phyloP scores from a whole-genome alignment of 2,888 invertebrate genomes.

The Stratiomys singularior region DNA sequence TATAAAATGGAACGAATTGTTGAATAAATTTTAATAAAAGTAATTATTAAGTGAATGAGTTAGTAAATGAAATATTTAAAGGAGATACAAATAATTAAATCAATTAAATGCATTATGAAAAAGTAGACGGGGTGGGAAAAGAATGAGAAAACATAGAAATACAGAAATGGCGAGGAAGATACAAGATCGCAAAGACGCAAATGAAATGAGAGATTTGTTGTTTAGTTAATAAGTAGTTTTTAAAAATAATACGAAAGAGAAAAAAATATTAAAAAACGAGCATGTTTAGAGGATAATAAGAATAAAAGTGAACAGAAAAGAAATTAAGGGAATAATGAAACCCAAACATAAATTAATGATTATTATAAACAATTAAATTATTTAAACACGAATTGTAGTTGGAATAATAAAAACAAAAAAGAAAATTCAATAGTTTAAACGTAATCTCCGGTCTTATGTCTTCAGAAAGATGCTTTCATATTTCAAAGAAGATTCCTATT shows the following conservation, averaged over 20 bases:
- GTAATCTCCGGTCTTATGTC: too few species aligned
- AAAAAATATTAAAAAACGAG: slow-evolving; percentile 21
- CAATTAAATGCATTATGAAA: slow-evolving; percentile 24
- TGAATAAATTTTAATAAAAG: slow-evolving; percentile 37
- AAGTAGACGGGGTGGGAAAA: background rate
- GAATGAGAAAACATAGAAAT: slow-evolving; percentile 4
- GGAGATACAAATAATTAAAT: slow-evolving; percentile 23
- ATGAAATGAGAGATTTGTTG: slow-evolving; percentile 41
- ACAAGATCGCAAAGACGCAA: background rate
- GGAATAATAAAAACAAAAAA: slow-evolving; percentile 24
- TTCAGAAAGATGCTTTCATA: too few species aligned
- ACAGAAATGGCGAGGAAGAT: background rate
- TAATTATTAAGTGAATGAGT: background rate
- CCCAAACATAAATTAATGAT: slow-evolving; percentile 29
- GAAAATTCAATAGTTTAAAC: slow-evolving; percentile 29
- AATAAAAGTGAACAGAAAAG: background rate
- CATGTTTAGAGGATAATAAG: background rate
- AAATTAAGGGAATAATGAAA: background rate
- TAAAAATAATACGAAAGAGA: slow-evolving; percentile 7
- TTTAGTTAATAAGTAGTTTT: slow-evolving; percentile 48
- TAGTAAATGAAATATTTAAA: slow-evolving; percentile 3
- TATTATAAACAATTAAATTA: slow-evolving; percentile 33
- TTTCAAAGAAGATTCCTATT: too few species aligned
- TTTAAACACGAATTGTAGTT: slow-evolving; percentile 35
- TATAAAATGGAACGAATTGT: slow-evolving; percentile 35